A percentile compares a stretch with the other conserved stretches of the same genome.
Evolutionary conservation across 2,113 vertebrate species (phyloP).

Genomic region (Deroptyus accipitrinus): DNA sequence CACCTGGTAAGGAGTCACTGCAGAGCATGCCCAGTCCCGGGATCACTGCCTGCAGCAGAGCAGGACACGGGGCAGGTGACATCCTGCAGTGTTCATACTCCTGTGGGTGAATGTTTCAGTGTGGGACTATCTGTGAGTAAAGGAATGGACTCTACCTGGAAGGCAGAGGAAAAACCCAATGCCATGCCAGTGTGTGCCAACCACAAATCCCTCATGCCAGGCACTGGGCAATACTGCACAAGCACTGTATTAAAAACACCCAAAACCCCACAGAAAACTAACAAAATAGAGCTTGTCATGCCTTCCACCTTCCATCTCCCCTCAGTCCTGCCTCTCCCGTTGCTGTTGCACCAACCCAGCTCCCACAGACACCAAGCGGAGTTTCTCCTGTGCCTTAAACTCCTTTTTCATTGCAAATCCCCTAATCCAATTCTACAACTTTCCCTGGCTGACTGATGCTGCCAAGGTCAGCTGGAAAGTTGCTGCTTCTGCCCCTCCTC

Average conservation of each 20-base stretch:
- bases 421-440: constrained; percentile 62
- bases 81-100: neutral
- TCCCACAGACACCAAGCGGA: neutral
- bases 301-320: neutral
- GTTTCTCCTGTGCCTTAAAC: constrained; percentile 16
- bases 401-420: constrained; percentile 56
- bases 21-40: neutral
- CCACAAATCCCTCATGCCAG: neutral
- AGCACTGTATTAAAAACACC: neutral
- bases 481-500: constrained; percentile 53
- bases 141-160: constrained; percentile 16
- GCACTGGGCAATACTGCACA: neutral
- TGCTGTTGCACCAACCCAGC: neutral
- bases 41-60: neutral
- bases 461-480: constrained; percentile 59
- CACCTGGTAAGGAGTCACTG: neutral
- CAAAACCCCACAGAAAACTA: neutral
- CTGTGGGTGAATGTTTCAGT: neutral
- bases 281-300: neutral
- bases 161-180: neutral
- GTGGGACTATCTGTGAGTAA: neutral
- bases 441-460: constrained; percentile 51
- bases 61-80: neutral
- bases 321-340: neutral
- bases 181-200: neutral